Conservation (phyloP, 2,888 invertebrate species). For the Tachina fera region DNA sequence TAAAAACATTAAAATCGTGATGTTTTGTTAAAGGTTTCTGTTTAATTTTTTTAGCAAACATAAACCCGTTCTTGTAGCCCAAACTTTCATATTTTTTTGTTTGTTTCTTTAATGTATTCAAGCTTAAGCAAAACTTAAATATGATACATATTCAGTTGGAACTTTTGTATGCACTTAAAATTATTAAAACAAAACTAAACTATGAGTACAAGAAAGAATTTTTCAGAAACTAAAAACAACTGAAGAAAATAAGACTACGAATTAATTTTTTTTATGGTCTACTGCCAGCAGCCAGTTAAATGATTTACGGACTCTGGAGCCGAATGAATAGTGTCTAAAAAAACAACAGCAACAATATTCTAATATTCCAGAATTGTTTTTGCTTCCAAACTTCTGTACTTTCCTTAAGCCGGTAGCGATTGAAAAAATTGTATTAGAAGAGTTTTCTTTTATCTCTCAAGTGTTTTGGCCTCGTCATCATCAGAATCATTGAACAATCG, state of each 20-base stretch:
- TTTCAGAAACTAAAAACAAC: conserved; percentile 22
- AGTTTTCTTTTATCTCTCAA: conserved; percentile 17
- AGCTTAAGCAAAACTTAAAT: conserved; percentile 38
- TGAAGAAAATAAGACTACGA: conserved; percentile 17
- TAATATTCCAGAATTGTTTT: neutral
- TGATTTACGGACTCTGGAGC: conserved; percentile 11
- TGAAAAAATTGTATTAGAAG: conserved; percentile 21
- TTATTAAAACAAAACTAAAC: conserved; percentile 16
- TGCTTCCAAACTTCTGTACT: neutral
- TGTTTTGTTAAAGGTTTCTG: neutral
- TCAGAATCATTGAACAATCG: conserved; percentile 64
- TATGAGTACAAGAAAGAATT: conserved; percentile 4
- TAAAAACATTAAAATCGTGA: conserved; percentile 46
- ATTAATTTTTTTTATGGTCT: conserved; percentile 65
- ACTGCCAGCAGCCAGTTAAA: conserved; percentile 48
- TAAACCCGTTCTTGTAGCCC: conserved; percentile 12
- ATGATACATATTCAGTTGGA: conserved; percentile 17
- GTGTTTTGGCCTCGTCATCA: conserved; percentile 36
- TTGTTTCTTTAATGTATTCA: conserved; percentile 19
- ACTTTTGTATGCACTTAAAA: conserved; percentile 11
- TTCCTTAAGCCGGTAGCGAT: conserved; percentile 23
- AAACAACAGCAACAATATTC: conserved; percentile 2
- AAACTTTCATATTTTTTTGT: conserved; percentile 5
- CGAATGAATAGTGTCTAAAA: neutral
- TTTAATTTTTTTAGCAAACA: neutral